Conservation (phyloP, 2,888 invertebrate species). For the Drosophila flavopinicola region DNA sequence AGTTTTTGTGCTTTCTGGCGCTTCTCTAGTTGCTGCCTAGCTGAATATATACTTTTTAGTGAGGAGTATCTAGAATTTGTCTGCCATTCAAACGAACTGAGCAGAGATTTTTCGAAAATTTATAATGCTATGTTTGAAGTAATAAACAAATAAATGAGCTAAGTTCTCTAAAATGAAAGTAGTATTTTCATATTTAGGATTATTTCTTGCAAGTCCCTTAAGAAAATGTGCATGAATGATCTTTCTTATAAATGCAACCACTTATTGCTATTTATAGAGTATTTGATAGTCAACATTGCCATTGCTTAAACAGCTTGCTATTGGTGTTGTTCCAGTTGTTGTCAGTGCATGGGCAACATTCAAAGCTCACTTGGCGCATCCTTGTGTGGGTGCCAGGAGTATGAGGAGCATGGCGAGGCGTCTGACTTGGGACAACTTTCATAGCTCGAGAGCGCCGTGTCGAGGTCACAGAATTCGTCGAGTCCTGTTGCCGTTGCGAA, state of each 20-base stretch:
- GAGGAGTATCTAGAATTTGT: not conserved
- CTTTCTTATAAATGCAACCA: too few relatives aligned
- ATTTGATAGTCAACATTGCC: not conserved
- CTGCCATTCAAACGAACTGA: not conserved
- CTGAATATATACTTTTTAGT: slow-evolving; percentile 5
- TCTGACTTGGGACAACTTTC: slow-evolving; percentile 63
- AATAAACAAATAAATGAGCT: too few relatives aligned
- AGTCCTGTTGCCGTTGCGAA: slow-evolving; percentile 22
- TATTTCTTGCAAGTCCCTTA: too few relatives aligned
- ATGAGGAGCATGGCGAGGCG: slow-evolving; percentile 6
- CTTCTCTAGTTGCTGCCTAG: slow-evolving; percentile 8
- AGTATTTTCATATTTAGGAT: too few relatives aligned
- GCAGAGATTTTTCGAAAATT: too few relatives aligned
- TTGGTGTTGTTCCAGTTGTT: slow-evolving; percentile 35
- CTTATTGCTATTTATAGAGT: too few relatives aligned
- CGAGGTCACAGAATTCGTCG: slow-evolving; percentile 72
- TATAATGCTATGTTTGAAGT: too few relatives aligned
- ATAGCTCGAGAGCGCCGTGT: slow-evolving; percentile 48
- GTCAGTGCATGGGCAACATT: slow-evolving; percentile 50
- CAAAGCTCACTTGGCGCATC: slow-evolving; percentile 65
- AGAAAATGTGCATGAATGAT: too few relatives aligned
- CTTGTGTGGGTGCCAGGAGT: slow-evolving; percentile 9
- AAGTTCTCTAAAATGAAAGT: too few relatives aligned
- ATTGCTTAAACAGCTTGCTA: not conserved
- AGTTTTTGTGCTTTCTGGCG: slow-evolving; percentile 39